Base-by-base conservation (phyloP, 2,888 invertebrate genomes). In the Lysandra coridon region DNA sequence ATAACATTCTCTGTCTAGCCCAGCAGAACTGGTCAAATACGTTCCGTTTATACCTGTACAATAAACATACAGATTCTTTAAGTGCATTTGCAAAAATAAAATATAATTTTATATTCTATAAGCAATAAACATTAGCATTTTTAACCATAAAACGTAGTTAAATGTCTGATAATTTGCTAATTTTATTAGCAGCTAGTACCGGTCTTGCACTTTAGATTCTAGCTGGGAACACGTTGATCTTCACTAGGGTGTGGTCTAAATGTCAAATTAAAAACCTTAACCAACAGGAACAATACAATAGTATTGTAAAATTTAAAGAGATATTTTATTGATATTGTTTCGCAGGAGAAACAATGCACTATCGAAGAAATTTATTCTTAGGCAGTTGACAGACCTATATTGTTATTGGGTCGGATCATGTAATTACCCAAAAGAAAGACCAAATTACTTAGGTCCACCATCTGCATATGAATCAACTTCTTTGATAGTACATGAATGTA, bases 251-350 rank as follows among this genome's bases (percentile, higher is more conserved):
- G 64, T 12, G 64, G 64, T 30, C 23, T 64, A 30, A 69, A 69
- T 69, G 64, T 69, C 64, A 69, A 69, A 69, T 69, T 30, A 69
- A 69, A 30, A 69, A 62, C 60, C 62, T 23, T 12, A 30, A 33
- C 30, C 64, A 69, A 30, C 64, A 69, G 64, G 4, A 30, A 33
- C 64, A 30, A 69, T 23, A 23, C 10, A 49, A 44, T 44, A 10
- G 7, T 44, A 10, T 44, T 53, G 53, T 53, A 14, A 53, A 53
- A 53, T 53, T 49, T 53, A 53, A 14, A 53, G 7, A 49, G 10
- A 57, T 57, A 57, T 57, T 57, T 57, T 57, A 53, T 14, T 53
- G 4, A 14, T 53, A 14, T 44, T 44, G 44, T 10, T 44, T 44
- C 10, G 10, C 44, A 44, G 44, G 44, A 44, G 44, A 53, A 53